These are phyloP conservation scores for Didymodactylos carnosus DNA, from an alignment of 2,888 invertebrate genomes.

Conservation along the genomic window DNA sequence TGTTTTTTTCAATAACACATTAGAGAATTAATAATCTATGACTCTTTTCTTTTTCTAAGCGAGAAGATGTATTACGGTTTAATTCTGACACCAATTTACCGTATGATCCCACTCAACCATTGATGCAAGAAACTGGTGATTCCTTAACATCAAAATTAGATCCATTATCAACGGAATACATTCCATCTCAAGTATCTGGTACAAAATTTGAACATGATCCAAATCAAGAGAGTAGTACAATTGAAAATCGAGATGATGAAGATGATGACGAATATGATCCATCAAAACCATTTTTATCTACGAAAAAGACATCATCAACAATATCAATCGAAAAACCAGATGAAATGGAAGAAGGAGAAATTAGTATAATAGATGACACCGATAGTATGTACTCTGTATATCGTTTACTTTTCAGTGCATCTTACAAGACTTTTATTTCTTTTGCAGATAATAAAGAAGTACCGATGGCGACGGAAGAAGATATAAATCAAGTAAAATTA, in stretches of 20 bases:
- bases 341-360: background rate
- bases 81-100: background rate
- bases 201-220: background rate
- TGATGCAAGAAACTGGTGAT: background rate
- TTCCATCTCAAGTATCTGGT: background rate
- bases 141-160: background rate
- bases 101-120: background rate
- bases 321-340: background rate
- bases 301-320: background rate
- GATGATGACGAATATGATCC: background rate
- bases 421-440: background rate
- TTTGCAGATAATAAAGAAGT: too few species aligned
- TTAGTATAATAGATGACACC: too few species aligned
- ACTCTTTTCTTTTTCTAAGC: background rate
- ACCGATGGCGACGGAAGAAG: background rate
- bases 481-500: background rate
- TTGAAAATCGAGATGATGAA: background rate
- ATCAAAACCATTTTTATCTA: background rate
- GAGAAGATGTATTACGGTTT: background rate
- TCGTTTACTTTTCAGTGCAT: too few species aligned
- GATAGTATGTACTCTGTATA: background rate
- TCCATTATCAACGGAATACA: background rate
- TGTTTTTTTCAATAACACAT: background rate
- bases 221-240: background rate
- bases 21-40: background rate